phyloP scores from a whole-genome alignment of 2,797 vertebrate species.

The Myripristis murdjan region DNA sequence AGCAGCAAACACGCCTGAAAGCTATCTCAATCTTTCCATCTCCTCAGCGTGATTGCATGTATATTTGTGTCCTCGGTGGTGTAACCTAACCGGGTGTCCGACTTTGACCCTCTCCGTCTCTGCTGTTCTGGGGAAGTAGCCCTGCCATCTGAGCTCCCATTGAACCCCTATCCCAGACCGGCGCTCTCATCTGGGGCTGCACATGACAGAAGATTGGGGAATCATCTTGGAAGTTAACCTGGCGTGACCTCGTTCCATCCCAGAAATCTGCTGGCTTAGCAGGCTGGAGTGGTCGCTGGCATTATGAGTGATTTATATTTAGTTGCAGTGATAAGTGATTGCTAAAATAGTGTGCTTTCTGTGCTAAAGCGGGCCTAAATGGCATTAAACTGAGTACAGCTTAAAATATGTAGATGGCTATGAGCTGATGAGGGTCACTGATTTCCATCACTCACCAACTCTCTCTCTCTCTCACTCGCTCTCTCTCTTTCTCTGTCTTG shows the following conservation, averaged over 20 bases:
- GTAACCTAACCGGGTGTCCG: background rate
- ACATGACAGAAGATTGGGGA: background rate
- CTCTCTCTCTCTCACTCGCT: background rate
- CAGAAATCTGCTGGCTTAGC: no score
- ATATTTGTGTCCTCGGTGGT: slow-evolving; percentile 16
- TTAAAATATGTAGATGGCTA: background rate
- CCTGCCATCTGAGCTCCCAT: no score
- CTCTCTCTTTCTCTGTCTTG: background rate
- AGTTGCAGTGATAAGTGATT: background rate
- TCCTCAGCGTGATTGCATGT: background rate
- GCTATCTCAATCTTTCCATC: background rate
- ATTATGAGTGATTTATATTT: slow-evolving; percentile 14
- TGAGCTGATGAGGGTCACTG: background rate
- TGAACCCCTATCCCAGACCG: no score
- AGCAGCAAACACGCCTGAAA: no score
- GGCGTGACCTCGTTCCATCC: background rate
- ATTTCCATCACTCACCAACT: background rate
- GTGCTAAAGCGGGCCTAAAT: slow-evolving; percentile 6
- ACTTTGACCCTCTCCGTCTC: slow-evolving; percentile 3
- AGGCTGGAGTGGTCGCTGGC: background rate
- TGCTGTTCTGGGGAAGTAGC: no score
- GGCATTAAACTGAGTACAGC: background rate
- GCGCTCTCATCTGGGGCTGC: no score
- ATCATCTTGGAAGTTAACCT: background rate
- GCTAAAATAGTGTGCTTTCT: slow-evolving; percentile 4